A percentile compares a stretch with the other conserved stretches of the same genome.
Conservation (phyloP, 2,888 invertebrate species). For the Conistra vaccinii region DNA sequence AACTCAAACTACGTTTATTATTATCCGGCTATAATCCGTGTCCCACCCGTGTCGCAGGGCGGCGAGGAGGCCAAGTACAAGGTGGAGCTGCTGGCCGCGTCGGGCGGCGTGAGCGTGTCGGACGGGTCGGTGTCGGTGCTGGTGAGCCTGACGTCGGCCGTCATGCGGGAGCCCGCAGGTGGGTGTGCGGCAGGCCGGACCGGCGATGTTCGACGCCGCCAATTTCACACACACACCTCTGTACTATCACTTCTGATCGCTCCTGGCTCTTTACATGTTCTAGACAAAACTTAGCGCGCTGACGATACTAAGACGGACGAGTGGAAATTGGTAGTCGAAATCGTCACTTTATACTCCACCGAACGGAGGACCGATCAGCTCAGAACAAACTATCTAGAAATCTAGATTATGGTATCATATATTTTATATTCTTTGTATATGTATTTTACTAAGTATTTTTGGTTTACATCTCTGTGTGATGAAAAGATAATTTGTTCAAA, state of each 20-base stretch:
- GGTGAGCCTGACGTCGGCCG: constrained; percentile 97
- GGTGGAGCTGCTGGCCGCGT: constrained; percentile 95
- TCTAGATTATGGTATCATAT: constrained; percentile 76
- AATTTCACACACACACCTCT: constrained; percentile 76
- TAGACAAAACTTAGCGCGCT: constrained; percentile 62
- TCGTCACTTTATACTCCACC: constrained; percentile 73
- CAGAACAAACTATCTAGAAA: constrained; percentile 89
- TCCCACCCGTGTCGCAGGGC: constrained; percentile 71
- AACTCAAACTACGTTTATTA: no score
- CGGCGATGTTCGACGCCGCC: constrained; percentile 77
- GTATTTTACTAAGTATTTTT: constrained; percentile 67
- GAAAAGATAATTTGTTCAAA: constrained; percentile 90
- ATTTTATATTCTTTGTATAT: constrained; percentile 72
- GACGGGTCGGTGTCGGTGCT: constrained; percentile 95
- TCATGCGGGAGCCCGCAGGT: constrained; percentile 96
- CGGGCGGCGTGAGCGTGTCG: constrained; percentile 96
- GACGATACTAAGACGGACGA: constrained; percentile 64
- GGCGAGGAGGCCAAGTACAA: constrained; percentile 92
- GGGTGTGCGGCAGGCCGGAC: constrained; percentile 61
- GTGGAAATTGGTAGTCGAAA: constrained; percentile 87
- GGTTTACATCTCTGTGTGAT: constrained; percentile 68
- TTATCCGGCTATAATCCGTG: no score
- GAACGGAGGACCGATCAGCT: constrained; percentile 71
- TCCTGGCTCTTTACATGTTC: constrained; percentile 59
- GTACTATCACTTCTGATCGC: constrained; percentile 57